phyloP scores from a whole-genome alignment of 2,888 invertebrate genomes.

The Dasypogon diadema region DNA sequence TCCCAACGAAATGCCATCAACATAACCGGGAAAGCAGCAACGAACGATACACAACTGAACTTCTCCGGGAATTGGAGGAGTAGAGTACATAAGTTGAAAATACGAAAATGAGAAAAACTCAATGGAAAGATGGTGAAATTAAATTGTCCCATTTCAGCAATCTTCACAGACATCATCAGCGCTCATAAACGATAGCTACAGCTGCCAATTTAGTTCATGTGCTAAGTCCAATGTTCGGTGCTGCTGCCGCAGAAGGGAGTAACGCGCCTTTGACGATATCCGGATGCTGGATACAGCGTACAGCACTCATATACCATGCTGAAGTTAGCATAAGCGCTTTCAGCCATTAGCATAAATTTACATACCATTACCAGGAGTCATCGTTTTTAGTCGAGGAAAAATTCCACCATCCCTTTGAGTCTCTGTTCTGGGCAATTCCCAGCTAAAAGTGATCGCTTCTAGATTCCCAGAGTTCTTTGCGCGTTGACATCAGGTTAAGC shows the following conservation, averaged over 20 bases:
- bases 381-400: constrained; percentile 21
- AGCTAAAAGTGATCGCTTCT: constrained; percentile 1
- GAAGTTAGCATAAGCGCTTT: constrained; percentile 49
- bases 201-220: constrained; percentile 7
- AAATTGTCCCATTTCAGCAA: constrained; percentile 52
- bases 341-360: constrained; percentile 53
- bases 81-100: constrained; percentile 2
- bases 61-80: background rate
- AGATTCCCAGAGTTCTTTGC: constrained; percentile 6
- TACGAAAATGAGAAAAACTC: constrained; percentile 12
- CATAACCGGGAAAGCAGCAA: too few relatives aligned
- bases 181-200: constrained; percentile 44
- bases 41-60: background rate
- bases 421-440: constrained; percentile 5
- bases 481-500: constrained; percentile 9
- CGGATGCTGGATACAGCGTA: background rate
- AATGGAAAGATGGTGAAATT: constrained; percentile 35
- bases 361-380: constrained; percentile 50
- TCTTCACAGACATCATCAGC: constrained; percentile 52
- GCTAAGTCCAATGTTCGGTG: constrained; percentile 2
- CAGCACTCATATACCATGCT: constrained; percentile 9
- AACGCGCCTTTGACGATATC: constrained; percentile 13
- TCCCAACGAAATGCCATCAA: too few relatives aligned
- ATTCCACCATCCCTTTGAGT: background rate
- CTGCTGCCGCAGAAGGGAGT: background rate